Conservation (phyloP, 2,113 vertebrate genomes). For the Gnathonemus echidnorhynchus region DNA sequence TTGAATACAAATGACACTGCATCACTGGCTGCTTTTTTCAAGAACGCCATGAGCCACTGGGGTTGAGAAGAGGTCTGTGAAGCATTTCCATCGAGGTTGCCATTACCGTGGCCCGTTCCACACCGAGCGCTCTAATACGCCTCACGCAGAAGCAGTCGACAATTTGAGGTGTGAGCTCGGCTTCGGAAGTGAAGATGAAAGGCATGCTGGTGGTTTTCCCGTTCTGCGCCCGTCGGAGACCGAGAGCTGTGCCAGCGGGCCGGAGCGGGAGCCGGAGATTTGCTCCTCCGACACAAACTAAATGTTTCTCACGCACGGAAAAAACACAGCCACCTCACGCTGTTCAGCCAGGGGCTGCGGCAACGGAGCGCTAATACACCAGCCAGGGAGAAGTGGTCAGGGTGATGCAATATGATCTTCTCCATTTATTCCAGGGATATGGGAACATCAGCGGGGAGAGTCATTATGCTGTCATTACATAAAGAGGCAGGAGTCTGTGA, state of each 20-base stretch:
- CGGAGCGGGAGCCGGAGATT: background rate
- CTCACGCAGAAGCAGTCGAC: background rate
- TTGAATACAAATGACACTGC: background rate
- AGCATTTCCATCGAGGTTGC: background rate
- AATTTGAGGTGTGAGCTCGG: background rate
- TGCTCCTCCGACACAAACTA: background rate
- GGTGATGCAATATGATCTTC: conserved; percentile 12
- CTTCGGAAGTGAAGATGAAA: background rate
- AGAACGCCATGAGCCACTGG: background rate
- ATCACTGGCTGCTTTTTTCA: background rate
- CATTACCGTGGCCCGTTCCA: background rate
- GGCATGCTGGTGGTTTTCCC: background rate
- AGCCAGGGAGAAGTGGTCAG: background rate
- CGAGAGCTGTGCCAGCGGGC: background rate
- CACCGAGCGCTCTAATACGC: background rate
- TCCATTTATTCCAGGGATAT: conserved; percentile 16
- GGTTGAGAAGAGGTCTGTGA: background rate
- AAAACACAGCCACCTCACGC: background rate
- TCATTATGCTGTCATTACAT: conserved; percentile 26
- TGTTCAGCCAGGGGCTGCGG: background rate
- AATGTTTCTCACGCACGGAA: background rate
- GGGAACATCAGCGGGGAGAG: conserved; percentile 12
- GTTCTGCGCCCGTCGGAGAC: background rate
- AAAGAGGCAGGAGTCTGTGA: conserved; percentile 19
- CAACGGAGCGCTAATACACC: background rate